phyloP scores from a whole-genome alignment of 2,888 invertebrate genomes.

The Isoperla grammatica region DNA sequence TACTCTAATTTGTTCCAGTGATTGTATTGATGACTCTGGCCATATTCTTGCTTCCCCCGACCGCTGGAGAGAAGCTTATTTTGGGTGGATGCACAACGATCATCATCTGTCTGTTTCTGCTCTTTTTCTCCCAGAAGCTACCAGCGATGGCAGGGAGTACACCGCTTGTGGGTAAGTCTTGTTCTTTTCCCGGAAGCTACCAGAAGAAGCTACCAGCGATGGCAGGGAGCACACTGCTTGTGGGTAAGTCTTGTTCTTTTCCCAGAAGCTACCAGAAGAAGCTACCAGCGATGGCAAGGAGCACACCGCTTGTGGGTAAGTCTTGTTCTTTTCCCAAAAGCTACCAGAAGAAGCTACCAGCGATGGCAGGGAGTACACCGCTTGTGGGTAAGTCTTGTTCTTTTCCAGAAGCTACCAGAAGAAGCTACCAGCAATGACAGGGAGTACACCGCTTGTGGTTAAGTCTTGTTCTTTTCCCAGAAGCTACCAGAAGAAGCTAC shows the following conservation, averaged over 20 bases:
- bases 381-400: slow-evolving; percentile 52
- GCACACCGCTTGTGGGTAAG: too few species aligned
- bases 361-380: slow-evolving; percentile 51
- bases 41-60: slow-evolving; percentile 60
- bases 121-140: slow-evolving; percentile 57
- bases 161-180: slow-evolving; percentile 54
- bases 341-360: slow-evolving; percentile 53
- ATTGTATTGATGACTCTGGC: slow-evolving; percentile 55
- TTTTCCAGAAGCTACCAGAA: too few species aligned
- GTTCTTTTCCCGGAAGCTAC: too few species aligned
- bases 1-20: slow-evolving; percentile 48
- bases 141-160: slow-evolving; percentile 51
- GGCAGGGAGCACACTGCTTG: slow-evolving; percentile 50
- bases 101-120: slow-evolving; percentile 55
- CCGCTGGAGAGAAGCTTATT: slow-evolving; percentile 59
- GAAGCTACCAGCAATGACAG: too few species aligned
- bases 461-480: too few species aligned
- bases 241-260: too few species aligned
- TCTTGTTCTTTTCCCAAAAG: too few species aligned
- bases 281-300: too few species aligned
- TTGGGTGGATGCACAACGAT: slow-evolving; percentile 55
- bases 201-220: slow-evolving; percentile 53
- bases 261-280: too few species aligned
- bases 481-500: too few species aligned
- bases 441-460: too few species aligned